A percentile compares a stretch with the other conserved stretches of the same genome.
Conservation (phyloP, 2,888 invertebrate genomes). For the Tubulanus polymorphus region DNA sequence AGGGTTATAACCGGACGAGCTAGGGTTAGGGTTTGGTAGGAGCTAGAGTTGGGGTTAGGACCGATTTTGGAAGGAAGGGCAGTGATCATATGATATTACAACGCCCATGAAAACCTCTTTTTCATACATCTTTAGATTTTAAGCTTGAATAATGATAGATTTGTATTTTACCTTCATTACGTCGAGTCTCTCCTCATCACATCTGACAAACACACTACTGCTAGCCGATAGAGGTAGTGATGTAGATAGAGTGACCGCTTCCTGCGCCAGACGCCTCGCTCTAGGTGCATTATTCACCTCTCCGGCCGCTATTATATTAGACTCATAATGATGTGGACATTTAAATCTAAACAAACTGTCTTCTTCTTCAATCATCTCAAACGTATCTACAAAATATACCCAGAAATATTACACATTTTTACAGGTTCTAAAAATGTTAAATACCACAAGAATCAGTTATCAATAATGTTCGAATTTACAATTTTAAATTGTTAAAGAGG, state of each 20-base stretch:
- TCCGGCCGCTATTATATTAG: slow-evolving; percentile 78
- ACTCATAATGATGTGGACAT: slow-evolving; percentile 67
- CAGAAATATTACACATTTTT: too few species aligned
- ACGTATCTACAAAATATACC: slow-evolving; percentile 70
- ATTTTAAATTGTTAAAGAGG: too few species aligned
- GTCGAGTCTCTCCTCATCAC: slow-evolving; percentile 88
- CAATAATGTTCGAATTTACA: too few species aligned
- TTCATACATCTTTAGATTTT: too few species aligned
- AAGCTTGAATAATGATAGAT: background rate
- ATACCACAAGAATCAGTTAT: too few species aligned
- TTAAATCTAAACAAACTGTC: slow-evolving; percentile 69
- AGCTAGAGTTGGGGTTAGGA: too few species aligned
- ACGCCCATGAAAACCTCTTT: too few species aligned
- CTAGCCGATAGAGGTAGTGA: slow-evolving; percentile 87
- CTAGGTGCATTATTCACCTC: slow-evolving; percentile 80
- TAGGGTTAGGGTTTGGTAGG: too few species aligned
- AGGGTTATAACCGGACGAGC: too few species aligned
- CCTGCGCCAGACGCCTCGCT: slow-evolving; percentile 88
- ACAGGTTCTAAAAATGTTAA: too few species aligned
- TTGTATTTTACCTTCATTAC: slow-evolving; percentile 75
- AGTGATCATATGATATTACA: too few species aligned
- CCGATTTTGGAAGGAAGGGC: too few species aligned
- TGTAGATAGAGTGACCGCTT: slow-evolving; percentile 88
- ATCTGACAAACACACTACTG: slow-evolving; percentile 91
- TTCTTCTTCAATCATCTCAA: slow-evolving; percentile 81